These are phyloP conservation scores for Drosophila seclusa DNA, from an alignment of 2,888 invertebrate species.

Conservation along the genomic window DNA sequence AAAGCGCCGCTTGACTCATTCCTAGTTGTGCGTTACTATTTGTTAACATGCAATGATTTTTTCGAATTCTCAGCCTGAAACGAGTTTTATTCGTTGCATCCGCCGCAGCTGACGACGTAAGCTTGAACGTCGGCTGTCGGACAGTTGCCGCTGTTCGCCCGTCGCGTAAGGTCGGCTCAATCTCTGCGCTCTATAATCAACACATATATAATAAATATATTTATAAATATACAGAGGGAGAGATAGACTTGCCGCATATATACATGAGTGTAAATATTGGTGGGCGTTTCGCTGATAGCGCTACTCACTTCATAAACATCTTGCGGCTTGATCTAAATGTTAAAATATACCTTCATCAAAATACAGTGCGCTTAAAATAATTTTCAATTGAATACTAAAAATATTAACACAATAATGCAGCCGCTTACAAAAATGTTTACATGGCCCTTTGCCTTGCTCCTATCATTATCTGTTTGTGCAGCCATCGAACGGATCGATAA, in stretches of 20 bases:
- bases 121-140: conserved; percentile 35
- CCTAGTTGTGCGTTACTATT: conserved; percentile 58
- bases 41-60: conserved; percentile 28
- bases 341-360: conserved; percentile 13
- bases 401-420: conserved; percentile 51
- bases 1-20: conserved; percentile 64
- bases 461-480: conserved; percentile 55
- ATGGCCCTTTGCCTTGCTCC: conserved; percentile 35
- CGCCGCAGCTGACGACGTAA: conserved; percentile 45
- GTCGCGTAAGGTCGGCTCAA: conserved; percentile 61
- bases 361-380: conserved; percentile 29
- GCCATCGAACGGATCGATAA: conserved; percentile 63
- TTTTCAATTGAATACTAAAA: conserved; percentile 3
- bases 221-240: not conserved
- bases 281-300: conserved; percentile 50
- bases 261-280: conserved; percentile 30
- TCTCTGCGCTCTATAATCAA: conserved; percentile 16
- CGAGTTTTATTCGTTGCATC: conserved; percentile 59
- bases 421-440: conserved; percentile 28
- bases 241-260: conserved; percentile 4
- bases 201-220: not conserved
- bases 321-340: conserved; percentile 20
- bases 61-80: conserved; percentile 44
- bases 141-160: conserved; percentile 62
- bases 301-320: conserved; percentile 31